Evolutionary conservation across 2,113 vertebrate species (phyloP), one percentile per base, ranked within the genome.

Genomic region (Poeciliopsis occidentalis): DNA sequence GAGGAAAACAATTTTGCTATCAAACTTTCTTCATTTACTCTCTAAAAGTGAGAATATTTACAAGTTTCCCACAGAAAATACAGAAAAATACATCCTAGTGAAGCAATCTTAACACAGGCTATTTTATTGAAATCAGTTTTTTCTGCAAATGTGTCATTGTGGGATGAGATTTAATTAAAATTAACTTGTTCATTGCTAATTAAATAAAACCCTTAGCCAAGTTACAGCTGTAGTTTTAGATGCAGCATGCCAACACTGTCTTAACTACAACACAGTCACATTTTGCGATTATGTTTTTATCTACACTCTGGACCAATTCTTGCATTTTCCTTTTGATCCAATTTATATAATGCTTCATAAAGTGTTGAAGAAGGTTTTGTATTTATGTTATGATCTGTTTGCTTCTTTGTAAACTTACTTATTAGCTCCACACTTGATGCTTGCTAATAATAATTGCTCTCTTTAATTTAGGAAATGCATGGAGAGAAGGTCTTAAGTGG

Each of bases 401-500:
- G 72, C 64, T 31, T 44, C 70, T 44, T 27, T 69, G 73, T 64
- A 73, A 83, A 84, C 76, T 30, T 54, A 37, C 77, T 85, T 81
- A 72, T 83, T 81, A 72, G 65, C 75, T 69, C 68, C 65, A 32
- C 80, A 41, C 54, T 65, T 71, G 64, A 73, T 70, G 63, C 65
- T 64, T 65, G 62, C 31, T 60, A 70, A 77, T 85, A 73, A 77
- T 77, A 83, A 57, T 41, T 65, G 64, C 79, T 76, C 81, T 82
- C 78, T 63, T 61, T 32, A 27, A 27, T 82, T 54, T 85, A 80
- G 76, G 85, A 85, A 87, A 84, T 85, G 76, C 63, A 81, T 81
- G 80, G 79, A 79, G 62, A 64, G 76, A 84, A 64, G 51, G 67
- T 76, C 76, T 86, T 63, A 87, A 85, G 69, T 81, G 69, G 77